Evolutionary conservation across 2,113 vertebrate genomes (phyloP).

Genomic region (Salvelinus namaycush): DNA sequence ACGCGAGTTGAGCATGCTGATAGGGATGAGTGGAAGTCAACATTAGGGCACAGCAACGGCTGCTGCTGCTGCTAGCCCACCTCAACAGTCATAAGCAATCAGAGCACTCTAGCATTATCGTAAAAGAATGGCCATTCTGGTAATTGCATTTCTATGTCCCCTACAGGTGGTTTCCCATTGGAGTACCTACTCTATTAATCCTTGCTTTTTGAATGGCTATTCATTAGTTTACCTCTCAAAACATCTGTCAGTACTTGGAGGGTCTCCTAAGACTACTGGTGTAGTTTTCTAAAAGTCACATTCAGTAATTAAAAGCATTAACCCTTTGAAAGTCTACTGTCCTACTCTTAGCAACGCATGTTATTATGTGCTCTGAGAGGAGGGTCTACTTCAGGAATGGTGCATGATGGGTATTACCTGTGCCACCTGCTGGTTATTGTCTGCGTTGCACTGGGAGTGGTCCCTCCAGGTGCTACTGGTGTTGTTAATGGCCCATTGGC

Average conservation of each 20-base stretch:
- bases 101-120: not conserved
- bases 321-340: too few species aligned
- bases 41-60: not conserved
- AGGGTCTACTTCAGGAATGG: not conserved
- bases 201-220: too few species aligned
- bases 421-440: conserved; percentile 29
- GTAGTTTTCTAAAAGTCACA: too few species aligned
- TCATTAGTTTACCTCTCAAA: too few species aligned
- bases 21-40: not conserved
- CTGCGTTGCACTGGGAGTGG: conserved; percentile 74
- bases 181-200: too few species aligned
- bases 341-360: not conserved
- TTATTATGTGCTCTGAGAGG: not conserved
- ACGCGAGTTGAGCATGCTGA: not conserved
- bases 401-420: conserved; percentile 36
- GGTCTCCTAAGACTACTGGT: too few species aligned
- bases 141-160: not conserved
- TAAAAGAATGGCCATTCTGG: not conserved
- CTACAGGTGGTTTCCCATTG: not conserved
- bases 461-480: conserved; percentile 74
- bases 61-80: too few species aligned
- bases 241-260: too few species aligned
- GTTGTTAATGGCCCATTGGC: conserved; percentile 72
- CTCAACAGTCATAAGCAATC: not conserved
- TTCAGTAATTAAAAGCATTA: too few species aligned